Evolutionary conservation across 2,797 vertebrate genomes (phyloP).

Genomic region (Pterois miles): DNA sequence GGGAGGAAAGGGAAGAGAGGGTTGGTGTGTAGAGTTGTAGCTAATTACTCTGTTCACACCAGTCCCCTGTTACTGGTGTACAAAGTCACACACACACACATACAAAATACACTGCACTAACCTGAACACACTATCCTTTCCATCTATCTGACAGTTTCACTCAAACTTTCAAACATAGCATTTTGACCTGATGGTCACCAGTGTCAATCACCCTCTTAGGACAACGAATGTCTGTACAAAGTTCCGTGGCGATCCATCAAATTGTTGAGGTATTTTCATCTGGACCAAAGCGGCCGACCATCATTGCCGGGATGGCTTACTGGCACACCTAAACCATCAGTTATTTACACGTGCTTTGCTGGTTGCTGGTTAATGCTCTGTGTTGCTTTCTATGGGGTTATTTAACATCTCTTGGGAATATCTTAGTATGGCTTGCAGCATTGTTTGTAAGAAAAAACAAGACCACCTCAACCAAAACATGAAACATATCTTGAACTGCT

Average conservation of each 20-base stretch:
- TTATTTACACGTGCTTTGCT: background rate
- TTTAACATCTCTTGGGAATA: background rate
- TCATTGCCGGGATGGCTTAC: background rate
- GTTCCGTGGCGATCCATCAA: too few species aligned
- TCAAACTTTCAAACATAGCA: too few species aligned
- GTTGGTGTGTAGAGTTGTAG: constrained; percentile 12
- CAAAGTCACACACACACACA: background rate
- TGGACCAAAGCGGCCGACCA: too few species aligned
- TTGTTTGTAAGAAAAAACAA: background rate
- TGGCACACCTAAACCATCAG: background rate
- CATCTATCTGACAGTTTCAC: background rate
- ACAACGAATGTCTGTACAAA: too few species aligned
- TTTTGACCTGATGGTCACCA: too few species aligned
- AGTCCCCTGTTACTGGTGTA: background rate
- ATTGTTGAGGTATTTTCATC: too few species aligned
- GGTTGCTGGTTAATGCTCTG: background rate
- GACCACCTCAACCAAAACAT: background rate
- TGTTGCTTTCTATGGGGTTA: background rate
- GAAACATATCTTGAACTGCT: background rate
- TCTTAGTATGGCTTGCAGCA: background rate
- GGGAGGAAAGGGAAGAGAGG: background rate
- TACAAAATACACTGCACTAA: background rate
- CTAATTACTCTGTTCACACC: constrained; percentile 50
- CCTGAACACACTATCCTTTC: constrained; percentile 1
- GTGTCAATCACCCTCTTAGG: too few species aligned